Percentiles rank a stretch among this genome's conserved stretches.
phyloP scores from a whole-genome alignment of 2,888 invertebrate species.

The Steinernema scapterisci region DNA sequence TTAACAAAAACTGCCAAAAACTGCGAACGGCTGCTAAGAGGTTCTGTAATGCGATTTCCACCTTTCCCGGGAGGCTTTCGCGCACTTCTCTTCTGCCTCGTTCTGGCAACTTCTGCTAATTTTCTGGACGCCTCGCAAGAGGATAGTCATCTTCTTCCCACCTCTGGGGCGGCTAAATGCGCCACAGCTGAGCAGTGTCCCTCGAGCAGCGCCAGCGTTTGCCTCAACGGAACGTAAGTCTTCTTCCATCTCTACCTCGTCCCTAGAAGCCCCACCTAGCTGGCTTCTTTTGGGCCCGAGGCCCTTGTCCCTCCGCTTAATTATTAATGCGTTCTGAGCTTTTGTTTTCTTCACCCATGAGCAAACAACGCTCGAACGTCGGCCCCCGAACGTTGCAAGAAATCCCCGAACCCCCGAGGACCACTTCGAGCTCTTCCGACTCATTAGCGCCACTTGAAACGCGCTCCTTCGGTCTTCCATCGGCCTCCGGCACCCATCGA shows the following conservation, averaged over 20 bases:
- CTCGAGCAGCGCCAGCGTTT: constrained; percentile 61
- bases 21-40: constrained; percentile 6
- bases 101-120: background rate
- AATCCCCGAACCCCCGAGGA: constrained; percentile 13
- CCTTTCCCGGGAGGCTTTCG: background rate
- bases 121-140: background rate
- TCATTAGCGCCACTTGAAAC: constrained; percentile 33
- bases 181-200: constrained; percentile 55
- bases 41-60: constrained; percentile 20
- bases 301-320: constrained; percentile 1
- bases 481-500: constrained; percentile 9
- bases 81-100: background rate
- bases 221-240: constrained; percentile 64
- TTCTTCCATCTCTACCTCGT: background rate
- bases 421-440: constrained; percentile 25
- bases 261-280: too few relatives aligned
- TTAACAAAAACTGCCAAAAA: constrained; percentile 27
- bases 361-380: background rate
- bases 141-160: background rate
- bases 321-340: constrained; percentile 17
- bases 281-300: background rate
- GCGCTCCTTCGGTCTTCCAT: background rate
- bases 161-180: background rate
- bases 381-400: background rate
- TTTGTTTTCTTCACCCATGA: background rate